Percentiles rank a stretch among this genome's conserved stretches.
Evolutionary conservation across 2,113 vertebrate species (phyloP).

Genomic region (Aegypius monachus): DNA sequence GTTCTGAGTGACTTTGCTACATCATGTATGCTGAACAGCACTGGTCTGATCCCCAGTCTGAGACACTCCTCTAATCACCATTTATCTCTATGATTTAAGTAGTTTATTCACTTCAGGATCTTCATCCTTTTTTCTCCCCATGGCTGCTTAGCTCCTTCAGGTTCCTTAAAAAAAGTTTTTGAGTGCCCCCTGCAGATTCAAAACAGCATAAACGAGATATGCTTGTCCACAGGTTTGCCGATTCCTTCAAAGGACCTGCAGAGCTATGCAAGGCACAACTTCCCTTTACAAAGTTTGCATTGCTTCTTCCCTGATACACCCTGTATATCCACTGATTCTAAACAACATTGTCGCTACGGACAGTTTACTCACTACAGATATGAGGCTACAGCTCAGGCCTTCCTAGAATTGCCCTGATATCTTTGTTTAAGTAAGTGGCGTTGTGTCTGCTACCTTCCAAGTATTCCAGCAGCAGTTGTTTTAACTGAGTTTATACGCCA

Average conservation of each 20-base stretch:
- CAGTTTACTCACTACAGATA: neutral
- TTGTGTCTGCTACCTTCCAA: neutral
- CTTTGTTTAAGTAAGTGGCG: neutral
- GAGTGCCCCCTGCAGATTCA: neutral
- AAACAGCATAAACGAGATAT: neutral
- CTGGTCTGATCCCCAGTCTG: neutral
- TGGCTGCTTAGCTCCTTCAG: neutral
- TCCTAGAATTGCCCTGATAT: neutral
- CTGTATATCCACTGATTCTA: neutral
- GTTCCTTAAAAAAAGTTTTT: neutral
- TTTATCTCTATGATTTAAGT: neutral
- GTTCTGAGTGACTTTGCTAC: neutral
- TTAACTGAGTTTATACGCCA: neutral
- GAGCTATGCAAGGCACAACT: accelerated
- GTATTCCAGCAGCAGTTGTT: neutral
- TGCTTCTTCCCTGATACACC: neutral
- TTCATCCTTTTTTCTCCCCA: neutral
- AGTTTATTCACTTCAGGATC: neutral
- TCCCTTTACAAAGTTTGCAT: neutral
- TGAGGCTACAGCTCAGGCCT: neutral
- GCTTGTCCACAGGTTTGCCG: neutral
- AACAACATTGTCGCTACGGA: neutral
- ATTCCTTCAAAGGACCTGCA: neutral
- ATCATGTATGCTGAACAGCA: neutral
- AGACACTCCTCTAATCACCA: neutral